Evolutionary conservation across 1,140 invertebrate genomes (phyloP).

Genomic region (Ceratosolen fusciceps): DNA sequence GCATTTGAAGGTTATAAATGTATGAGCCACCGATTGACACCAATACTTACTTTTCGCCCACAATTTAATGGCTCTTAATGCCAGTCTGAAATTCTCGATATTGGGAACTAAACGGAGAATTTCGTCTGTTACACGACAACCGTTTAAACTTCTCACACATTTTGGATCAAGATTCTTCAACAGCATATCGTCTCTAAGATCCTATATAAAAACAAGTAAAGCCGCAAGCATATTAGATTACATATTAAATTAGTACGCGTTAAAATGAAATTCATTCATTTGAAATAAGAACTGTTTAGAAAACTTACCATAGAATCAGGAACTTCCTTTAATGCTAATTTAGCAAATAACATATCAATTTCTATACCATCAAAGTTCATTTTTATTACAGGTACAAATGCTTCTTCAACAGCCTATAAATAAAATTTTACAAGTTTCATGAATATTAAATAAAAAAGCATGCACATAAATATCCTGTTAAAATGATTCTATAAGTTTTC

Average conservation of each 20-base stretch:
- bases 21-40: no score
- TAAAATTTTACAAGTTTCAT: conserved; percentile 41
- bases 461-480: background rate
- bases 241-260: no score
- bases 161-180: conserved; percentile 97
- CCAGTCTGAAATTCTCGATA: conserved; percentile 93
- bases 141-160: conserved; percentile 97
- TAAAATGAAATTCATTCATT: no score
- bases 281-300: conserved; percentile 12
- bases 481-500: background rate
- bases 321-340: conserved; percentile 93
- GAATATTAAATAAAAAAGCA: no score
- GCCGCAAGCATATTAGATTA: no score
- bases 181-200: conserved; percentile 91
- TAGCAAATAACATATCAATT: conserved; percentile 97
- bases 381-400: conserved; percentile 99
- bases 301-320: conserved; percentile 76
- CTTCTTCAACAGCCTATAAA: conserved; percentile 92
- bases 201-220: conserved; percentile 73
- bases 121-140: conserved; percentile 98
- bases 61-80: conserved; percentile 95
- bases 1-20: background rate
- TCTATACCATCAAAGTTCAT: conserved; percentile 99
- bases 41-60: conserved; percentile 95
- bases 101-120: conserved; percentile 96